These are phyloP conservation scores for Plotosus lineatus DNA, from an alignment of 2,113 vertebrate genomes.

Conservation along the genomic window DNA sequence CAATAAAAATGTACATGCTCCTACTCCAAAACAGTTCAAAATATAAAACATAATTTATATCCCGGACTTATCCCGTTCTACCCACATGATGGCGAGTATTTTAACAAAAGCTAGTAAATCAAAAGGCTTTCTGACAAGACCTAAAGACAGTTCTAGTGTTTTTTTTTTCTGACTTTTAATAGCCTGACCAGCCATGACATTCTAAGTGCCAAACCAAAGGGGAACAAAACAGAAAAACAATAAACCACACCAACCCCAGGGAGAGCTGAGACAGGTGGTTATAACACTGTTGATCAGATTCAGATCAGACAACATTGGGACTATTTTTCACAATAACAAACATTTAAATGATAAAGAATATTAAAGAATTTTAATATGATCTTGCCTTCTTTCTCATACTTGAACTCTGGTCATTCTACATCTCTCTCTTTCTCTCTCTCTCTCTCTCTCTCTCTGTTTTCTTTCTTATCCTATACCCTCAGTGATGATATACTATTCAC, in stretches of 20 bases:
- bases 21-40: neutral
- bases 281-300: neutral
- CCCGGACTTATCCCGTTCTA: too few species aligned
- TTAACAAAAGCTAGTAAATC: neutral
- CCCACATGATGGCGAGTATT: neutral
- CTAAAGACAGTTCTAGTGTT: neutral
- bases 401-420: neutral
- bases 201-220: too few species aligned
- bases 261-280: neutral
- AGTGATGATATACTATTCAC: constrained; percentile 13
- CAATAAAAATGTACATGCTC: too few species aligned
- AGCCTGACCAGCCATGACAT: too few species aligned
- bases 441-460: neutral
- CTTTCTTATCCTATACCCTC: neutral
- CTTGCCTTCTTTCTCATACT: neutral
- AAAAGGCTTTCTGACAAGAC: neutral
- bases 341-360: neutral
- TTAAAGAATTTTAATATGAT: neutral
- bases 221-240: neutral
- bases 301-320: neutral
- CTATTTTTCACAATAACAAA: neutral
- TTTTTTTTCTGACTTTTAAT: neutral
- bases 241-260: neutral
- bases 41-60: neutral
- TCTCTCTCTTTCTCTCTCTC: neutral